A percentile compares a stretch with the other conserved stretches of the same genome.
Conservation (phyloP, 2,797 vertebrate species). For the Yasuhikotakia modesta region DNA sequence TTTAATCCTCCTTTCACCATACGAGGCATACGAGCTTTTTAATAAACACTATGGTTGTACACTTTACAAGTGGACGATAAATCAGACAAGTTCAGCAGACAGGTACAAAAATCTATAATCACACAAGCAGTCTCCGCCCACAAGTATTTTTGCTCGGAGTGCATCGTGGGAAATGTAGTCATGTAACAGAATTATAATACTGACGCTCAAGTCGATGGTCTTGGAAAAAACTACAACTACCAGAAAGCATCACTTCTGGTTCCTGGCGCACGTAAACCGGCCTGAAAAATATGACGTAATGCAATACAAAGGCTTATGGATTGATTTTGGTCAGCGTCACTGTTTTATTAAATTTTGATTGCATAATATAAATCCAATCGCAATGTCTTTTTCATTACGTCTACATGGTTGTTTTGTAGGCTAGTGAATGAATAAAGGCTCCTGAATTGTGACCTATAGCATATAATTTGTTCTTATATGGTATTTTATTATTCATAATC, state of each 20-base stretch:
- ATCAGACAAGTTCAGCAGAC: conserved; percentile 36
- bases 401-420: too few species aligned
- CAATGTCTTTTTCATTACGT: too few species aligned
- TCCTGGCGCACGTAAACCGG: conserved; percentile 20
- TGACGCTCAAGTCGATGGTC: not conserved
- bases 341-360: not conserved
- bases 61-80: conserved; percentile 17
- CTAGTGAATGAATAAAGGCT: too few species aligned
- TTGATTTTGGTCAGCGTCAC: not conserved
- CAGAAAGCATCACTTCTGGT: conserved; percentile 39
- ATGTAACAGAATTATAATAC: not conserved
- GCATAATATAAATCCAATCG: too few species aligned
- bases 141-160: conserved; percentile 19
- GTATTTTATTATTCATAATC: too few species aligned
- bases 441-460: too few species aligned
- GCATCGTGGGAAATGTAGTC: conserved; percentile 58
- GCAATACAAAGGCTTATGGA: conserved; percentile 20
- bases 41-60: not conserved
- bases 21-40: conserved; percentile 4
- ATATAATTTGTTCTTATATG: too few species aligned
- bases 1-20: conserved; percentile 47
- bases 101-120: too few species aligned
- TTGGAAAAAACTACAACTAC: conserved; percentile 56
- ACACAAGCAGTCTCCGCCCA: conserved; percentile 53
- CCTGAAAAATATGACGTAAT: conserved; percentile 64